phyloP scores from a whole-genome alignment of 2,888 invertebrate genomes.

The Machimus atricapillus region DNA sequence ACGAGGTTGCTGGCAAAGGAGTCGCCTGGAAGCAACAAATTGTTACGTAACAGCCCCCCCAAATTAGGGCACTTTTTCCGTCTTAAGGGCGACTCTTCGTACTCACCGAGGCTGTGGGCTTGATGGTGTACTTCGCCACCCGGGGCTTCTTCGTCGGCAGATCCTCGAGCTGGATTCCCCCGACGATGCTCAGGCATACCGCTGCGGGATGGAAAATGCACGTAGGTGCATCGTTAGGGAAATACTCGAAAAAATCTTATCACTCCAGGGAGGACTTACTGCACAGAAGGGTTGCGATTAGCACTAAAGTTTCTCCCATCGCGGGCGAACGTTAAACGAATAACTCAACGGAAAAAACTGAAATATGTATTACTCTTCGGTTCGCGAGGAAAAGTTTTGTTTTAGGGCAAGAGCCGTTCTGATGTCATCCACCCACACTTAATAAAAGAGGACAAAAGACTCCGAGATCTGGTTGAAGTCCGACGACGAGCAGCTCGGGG shows the following conservation, averaged over 20 bases:
- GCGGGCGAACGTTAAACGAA: neutral
- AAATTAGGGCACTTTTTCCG: neutral
- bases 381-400: neutral
- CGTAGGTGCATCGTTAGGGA: neutral
- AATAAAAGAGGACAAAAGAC: neutral
- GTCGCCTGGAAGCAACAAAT: conserved; percentile 53
- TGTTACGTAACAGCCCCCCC: conserved; percentile 10
- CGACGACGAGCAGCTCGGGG: neutral
- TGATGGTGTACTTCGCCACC: conserved; percentile 71
- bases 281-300: neutral
- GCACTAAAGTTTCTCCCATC: neutral
- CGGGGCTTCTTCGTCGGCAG: conserved; percentile 71
- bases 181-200: conserved; percentile 50
- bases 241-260: neutral
- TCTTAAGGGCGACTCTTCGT: neutral
- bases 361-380: neutral
- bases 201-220: conserved; percentile 49
- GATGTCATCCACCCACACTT: conserved; percentile 34
- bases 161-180: conserved; percentile 66
- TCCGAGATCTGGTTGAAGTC: neutral
- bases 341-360: neutral
- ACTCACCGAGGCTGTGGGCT: conserved; percentile 56
- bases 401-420: neutral
- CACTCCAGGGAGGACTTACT: neutral
- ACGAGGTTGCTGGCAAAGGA: conserved; percentile 62